These are phyloP conservation scores for Myotis davidii DNA, from an alignment of 2,113 vertebrate genomes.

Conservation along the genomic window DNA sequence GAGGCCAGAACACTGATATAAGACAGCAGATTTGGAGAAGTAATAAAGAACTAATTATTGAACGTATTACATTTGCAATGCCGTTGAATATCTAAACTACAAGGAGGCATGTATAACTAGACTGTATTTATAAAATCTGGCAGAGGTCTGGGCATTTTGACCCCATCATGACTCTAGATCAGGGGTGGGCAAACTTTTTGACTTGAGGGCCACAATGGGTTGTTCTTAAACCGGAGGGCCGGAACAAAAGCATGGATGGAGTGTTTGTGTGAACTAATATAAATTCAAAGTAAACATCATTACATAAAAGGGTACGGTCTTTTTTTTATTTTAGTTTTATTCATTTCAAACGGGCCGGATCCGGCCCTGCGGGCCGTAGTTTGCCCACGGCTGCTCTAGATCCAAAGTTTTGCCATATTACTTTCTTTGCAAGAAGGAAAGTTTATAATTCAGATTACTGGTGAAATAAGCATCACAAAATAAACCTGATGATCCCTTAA, in stretches of 20 bases:
- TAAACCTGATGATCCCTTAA: neutral
- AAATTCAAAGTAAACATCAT: no score
- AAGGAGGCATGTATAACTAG: neutral
- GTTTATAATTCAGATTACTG: neutral
- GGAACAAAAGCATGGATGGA: no score
- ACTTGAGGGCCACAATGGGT: no score
- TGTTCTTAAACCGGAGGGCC: no score
- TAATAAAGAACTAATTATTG: neutral
- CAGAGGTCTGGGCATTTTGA: neutral
- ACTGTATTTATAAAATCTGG: neutral
- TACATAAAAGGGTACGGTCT: no score
- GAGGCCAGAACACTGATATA: neutral
- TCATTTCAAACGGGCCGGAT: no score
- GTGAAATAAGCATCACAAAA: neutral
- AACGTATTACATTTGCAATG: neutral
- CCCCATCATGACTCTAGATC: neutral
- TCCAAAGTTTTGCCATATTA: neutral
- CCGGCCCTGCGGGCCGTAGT: no score
- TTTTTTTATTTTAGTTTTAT: no score
- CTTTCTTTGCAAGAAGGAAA: neutral
- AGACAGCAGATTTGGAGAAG: neutral
- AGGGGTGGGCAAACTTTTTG: no score
- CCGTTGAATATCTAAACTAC: neutral
- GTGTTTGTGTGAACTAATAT: no score
- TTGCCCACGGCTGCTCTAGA: neutral